These are phyloP conservation scores for Tympanoctomys barrerae DNA, from an alignment of 2,797 vertebrate species.

Conservation along the genomic window DNA sequence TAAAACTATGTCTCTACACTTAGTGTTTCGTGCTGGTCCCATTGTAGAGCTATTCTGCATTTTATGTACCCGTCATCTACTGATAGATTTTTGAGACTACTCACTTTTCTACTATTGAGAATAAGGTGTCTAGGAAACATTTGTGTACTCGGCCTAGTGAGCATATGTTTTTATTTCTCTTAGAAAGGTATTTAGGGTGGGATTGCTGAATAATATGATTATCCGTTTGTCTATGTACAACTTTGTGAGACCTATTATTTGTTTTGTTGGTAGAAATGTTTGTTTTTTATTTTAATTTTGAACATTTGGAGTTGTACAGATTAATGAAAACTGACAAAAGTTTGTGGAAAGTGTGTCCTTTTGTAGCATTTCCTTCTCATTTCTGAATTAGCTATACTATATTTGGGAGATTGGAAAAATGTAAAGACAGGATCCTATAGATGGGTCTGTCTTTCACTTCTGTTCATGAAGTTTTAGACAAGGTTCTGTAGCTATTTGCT, in stretches of 20 bases:
- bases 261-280: neutral
- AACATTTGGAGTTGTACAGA: neutral
- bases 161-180: neutral
- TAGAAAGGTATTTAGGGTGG: neutral
- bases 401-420: neutral
- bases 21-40: neutral
- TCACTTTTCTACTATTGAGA: neutral
- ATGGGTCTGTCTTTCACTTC: neutral
- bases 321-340: conserved; percentile 21
- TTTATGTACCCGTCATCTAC: neutral
- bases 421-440: neutral
- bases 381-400: neutral
- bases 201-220: neutral
- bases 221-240: neutral
- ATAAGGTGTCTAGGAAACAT: neutral
- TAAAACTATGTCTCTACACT: too few species aligned
- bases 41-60: neutral
- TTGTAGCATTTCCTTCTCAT: neutral
- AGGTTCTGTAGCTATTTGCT: neutral
- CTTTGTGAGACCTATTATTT: neutral
- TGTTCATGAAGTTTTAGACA: neutral
- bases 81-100: neutral
- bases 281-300: neutral
- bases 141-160: neutral
- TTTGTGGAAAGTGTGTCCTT: neutral